Base-by-base conservation (phyloP, 2,797 vertebrate species). In the Margarornis squamiger region DNA sequence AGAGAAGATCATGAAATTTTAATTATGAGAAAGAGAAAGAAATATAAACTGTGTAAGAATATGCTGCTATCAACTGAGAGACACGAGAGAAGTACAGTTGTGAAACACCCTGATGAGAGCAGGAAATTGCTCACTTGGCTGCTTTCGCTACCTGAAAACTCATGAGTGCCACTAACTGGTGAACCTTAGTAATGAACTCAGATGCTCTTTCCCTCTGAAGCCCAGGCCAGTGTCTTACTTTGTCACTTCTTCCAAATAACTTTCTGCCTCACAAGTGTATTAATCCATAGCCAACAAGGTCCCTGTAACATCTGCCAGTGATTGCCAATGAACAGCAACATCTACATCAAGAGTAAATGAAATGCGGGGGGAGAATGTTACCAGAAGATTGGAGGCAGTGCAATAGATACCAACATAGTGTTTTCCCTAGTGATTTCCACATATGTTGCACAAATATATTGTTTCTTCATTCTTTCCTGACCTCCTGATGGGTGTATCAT, bases 101-200 rank as follows among this genome's bases (percentile, higher is more conserved):
- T 59, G 70, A 59, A 84, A 23, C 9, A 41, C 34, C 5, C 67
- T 71, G 39, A 54, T 30, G 15, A 79, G 48, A 75, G 36, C 72
- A 86, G 68, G 45, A 43, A 90, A 51, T 58, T 4, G 32, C n/a
- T 54, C 16, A n/a, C 54, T 75, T 57, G 29, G 70, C 45, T 85
- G 45, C 38, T 87, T 85, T 79, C 81, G 66, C 72, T 84, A 81
- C 84, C 72, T 93, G 75, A 67, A 85, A 91, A 93, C 52, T 86
- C 70, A 19, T 66, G 86, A 90, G 59, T 84, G 75, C 83, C 82
- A 83, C 82, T 86, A 75, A 63, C 43, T 78, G 73, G 73, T 46
- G 62, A 96, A 86, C 36, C 26, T 58, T 22, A 68, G 79, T 38
- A 83, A 78, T 72, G 66, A 87, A 89, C 57, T 43, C 54, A 14